These are phyloP conservation scores for Scomber scombrus DNA, from an alignment of 2,113 vertebrate species.

Conservation along the genomic window DNA sequence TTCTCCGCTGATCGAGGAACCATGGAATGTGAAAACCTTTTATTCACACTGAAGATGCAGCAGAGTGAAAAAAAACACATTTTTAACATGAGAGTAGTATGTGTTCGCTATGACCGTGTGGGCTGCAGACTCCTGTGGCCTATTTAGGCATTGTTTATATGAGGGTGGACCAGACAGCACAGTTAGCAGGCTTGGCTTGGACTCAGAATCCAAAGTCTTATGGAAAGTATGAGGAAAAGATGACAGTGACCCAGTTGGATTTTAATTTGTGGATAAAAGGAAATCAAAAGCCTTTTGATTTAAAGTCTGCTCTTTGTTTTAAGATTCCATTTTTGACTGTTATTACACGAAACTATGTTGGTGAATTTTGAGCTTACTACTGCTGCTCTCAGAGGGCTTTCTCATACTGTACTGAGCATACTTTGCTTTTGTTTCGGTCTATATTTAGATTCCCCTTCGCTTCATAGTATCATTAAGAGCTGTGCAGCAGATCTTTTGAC, in stretches of 20 bases:
- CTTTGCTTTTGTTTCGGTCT: constrained; percentile 64
- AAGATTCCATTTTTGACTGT: constrained; percentile 55
- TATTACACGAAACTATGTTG: constrained; percentile 56
- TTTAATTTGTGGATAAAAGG: constrained; percentile 55
- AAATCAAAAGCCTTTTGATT: constrained; percentile 53
- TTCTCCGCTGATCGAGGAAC: constrained; percentile 43
- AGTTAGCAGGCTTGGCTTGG: constrained; percentile 26
- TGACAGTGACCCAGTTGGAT: constrained; percentile 60
- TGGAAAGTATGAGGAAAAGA: constrained; percentile 34
- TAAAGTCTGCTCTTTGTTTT: constrained; percentile 59
- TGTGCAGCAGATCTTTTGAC: constrained; percentile 30
- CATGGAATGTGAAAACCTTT: constrained; percentile 48
- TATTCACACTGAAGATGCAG: constrained; percentile 52
- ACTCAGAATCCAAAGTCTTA: constrained; percentile 17
- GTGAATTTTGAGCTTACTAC: constrained; percentile 40
- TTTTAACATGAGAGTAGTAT: constrained; percentile 8
- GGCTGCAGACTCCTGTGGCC: constrained; percentile 41
- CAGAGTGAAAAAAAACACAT: background rate
- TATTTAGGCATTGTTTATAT: constrained; percentile 49
- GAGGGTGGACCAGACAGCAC: constrained; percentile 29
- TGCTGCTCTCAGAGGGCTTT: constrained; percentile 52
- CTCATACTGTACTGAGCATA: constrained; percentile 56
- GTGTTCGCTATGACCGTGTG: constrained; percentile 28
- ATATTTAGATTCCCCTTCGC: constrained; percentile 57
- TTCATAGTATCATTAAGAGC: constrained; percentile 42